Evolutionary conservation across 2,797 vertebrate genomes (phyloP).

Genomic region (Sandelia bainsii): DNA sequence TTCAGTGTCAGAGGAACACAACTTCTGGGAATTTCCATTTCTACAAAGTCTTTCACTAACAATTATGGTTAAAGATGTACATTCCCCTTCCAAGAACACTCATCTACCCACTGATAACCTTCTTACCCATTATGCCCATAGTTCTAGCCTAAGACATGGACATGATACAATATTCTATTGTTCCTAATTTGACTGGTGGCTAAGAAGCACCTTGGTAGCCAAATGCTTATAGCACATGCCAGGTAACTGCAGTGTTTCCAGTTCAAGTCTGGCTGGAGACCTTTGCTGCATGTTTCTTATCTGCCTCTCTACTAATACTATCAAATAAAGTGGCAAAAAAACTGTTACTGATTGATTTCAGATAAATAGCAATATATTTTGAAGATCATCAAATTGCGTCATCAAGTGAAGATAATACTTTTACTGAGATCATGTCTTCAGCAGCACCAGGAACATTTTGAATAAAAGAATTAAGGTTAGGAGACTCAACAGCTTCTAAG

Average conservation of each 20-base stretch:
- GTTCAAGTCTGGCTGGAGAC: too few species aligned
- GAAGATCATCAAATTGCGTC: too few species aligned
- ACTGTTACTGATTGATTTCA: too few species aligned
- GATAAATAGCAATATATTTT: too few species aligned
- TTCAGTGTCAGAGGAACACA: conserved; percentile 60
- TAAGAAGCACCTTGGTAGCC: too few species aligned
- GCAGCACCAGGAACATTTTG: not conserved
- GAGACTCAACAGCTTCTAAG: conserved; percentile 15
- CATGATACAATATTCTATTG: conserved; percentile 12
- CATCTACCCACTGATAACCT: conserved; percentile 56
- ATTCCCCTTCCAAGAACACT: conserved; percentile 50
- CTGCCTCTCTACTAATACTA: too few species aligned
- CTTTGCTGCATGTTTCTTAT: too few species aligned
- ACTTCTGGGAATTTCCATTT: conserved; percentile 73
- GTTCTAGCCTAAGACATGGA: conserved; percentile 34
- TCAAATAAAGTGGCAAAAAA: too few species aligned
- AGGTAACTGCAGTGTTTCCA: too few species aligned
- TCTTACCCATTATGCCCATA: conserved; percentile 53
- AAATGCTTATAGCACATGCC: too few species aligned
- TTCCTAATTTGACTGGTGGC: conserved; percentile 24
- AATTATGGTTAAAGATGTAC: conserved; percentile 53
- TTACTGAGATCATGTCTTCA: not conserved
- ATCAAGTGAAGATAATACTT: not conserved
- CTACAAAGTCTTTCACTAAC: conserved; percentile 50
- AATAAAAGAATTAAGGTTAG: not conserved